Percentiles rank a stretch among this genome's conserved stretches.
Evolutionary conservation across 2,888 invertebrate genomes (phyloP).

Genomic region (Drosophila ustulata): DNA sequence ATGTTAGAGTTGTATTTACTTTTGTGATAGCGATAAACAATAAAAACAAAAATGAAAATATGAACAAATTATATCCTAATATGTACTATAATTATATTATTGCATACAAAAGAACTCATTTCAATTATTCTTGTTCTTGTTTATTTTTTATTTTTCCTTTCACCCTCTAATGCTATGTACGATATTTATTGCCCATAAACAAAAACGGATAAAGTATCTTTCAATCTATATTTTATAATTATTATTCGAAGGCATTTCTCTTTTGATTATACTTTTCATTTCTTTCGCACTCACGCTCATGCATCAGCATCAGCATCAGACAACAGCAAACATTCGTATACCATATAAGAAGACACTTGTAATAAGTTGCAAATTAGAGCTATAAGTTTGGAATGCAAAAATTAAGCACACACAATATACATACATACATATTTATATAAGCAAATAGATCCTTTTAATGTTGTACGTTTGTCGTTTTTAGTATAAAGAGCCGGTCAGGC

Average conservation of each 20-base stretch:
- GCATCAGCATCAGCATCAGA: constrained; percentile 7
- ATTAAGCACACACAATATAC: constrained; percentile 42
- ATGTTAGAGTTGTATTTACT: constrained; percentile 74
- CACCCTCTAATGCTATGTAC: constrained; percentile 32
- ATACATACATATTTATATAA: constrained; percentile 32
- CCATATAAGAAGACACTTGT: constrained; percentile 69
- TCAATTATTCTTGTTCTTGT: constrained; percentile 13
- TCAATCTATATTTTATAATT: constrained; percentile 16
- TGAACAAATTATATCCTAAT: constrained; percentile 63
- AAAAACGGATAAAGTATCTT: neutral
- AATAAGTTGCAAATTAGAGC: constrained; percentile 58
- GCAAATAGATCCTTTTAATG: constrained; percentile 56
- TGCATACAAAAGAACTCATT: constrained; percentile 38
- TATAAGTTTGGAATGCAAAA: constrained; percentile 45
- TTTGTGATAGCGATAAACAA: constrained; percentile 70
- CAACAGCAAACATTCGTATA: constrained; percentile 71
- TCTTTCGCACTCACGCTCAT: constrained; percentile 15
- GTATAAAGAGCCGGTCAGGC: constrained; percentile 48
- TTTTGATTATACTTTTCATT: constrained; percentile 8
- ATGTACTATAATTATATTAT: constrained; percentile 29
- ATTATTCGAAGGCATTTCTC: constrained; percentile 25
- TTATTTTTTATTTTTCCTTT: constrained; percentile 5
- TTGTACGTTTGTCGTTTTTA: constrained; percentile 73
- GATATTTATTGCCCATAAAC: constrained; percentile 54
- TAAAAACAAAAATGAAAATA: constrained; percentile 54